A percentile compares a stretch with the other conserved stretches of the same genome.
Evolutionary conservation across 2,888 invertebrate species (phyloP).

Genomic region (Erebia aethiops): DNA sequence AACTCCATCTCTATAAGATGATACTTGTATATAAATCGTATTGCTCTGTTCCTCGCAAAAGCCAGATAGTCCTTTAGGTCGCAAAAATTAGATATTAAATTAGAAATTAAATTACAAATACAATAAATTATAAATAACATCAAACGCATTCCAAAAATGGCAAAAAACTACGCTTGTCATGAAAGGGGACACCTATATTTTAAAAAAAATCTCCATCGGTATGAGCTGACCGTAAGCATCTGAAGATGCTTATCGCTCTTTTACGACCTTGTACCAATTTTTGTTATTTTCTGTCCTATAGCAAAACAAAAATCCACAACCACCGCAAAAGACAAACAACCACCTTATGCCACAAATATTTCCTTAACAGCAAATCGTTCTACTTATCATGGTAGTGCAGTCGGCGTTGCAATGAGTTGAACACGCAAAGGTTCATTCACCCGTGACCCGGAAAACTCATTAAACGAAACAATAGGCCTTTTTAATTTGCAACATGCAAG

Average conservation of each 20-base stretch:
- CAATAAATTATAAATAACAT: too few species aligned
- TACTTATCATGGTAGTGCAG: constrained; percentile 63
- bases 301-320: constrained; percentile 6
- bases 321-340: background rate
- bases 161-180: too few species aligned
- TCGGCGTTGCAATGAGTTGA: constrained; percentile 58
- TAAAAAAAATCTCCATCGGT: background rate
- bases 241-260: too few species aligned
- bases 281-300: background rate
- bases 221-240: too few species aligned
- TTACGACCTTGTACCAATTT: too few species aligned
- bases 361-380: constrained; percentile 44
- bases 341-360: constrained; percentile 32
- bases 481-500: constrained; percentile 19
- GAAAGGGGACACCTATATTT: too few species aligned
- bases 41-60: too few species aligned
- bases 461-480: constrained; percentile 23
- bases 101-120: too few species aligned
- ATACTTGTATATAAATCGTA: too few species aligned
- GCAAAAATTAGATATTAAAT: too few species aligned
- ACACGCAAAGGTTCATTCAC: constrained; percentile 76
- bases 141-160: too few species aligned
- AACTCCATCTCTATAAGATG: background rate
- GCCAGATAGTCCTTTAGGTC: too few species aligned
- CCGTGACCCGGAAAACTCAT: constrained; percentile 64